A percentile compares a stretch with the other conserved stretches of the same genome.
These are phyloP conservation scores for Marisa cornuarietis DNA, from an alignment of 1,140 invertebrate genomes.

Conservation along the genomic window DNA sequence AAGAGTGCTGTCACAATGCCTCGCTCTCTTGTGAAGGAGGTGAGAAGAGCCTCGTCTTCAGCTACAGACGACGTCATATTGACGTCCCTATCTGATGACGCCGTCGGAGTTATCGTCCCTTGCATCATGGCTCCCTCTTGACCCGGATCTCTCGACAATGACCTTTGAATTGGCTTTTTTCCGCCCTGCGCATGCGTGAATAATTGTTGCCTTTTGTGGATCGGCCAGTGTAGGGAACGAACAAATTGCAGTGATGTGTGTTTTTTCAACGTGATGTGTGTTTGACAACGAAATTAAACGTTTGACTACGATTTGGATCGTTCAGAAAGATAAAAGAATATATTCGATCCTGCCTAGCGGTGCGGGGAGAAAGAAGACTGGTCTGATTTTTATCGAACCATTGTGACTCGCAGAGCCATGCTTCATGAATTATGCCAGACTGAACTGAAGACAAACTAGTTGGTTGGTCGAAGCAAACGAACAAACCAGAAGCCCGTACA, in stretches of 20 bases:
- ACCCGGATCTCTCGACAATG: neutral
- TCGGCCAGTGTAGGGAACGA: neutral
- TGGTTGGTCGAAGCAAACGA: no score
- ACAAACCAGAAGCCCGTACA: no score
- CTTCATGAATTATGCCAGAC: no score
- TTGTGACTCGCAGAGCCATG: no score
- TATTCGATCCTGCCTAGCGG: neutral
- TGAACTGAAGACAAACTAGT: no score
- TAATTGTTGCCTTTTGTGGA: neutral
- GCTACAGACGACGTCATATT: neutral
- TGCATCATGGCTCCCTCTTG: slow-evolving; percentile 4
- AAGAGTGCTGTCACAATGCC: neutral
- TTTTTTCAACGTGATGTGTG: neutral
- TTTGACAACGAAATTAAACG: slow-evolving; percentile 11
- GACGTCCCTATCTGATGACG: slow-evolving; percentile 10
- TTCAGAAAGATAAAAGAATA: neutral
- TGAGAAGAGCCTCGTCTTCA: neutral
- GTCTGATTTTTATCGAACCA: no score
- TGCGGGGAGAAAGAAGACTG: no score
- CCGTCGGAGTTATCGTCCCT: neutral
- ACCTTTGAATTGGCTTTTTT: slow-evolving; percentile 7
- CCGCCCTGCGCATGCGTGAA: slow-evolving; percentile 9
- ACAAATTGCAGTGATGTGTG: neutral
- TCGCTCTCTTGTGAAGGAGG: neutral
- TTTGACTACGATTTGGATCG: neutral